Percentiles rank a stretch among this genome's conserved stretches.
Evolutionary conservation across 2,797 vertebrate genomes (phyloP).

Genomic region (Cuniculus paca): DNA sequence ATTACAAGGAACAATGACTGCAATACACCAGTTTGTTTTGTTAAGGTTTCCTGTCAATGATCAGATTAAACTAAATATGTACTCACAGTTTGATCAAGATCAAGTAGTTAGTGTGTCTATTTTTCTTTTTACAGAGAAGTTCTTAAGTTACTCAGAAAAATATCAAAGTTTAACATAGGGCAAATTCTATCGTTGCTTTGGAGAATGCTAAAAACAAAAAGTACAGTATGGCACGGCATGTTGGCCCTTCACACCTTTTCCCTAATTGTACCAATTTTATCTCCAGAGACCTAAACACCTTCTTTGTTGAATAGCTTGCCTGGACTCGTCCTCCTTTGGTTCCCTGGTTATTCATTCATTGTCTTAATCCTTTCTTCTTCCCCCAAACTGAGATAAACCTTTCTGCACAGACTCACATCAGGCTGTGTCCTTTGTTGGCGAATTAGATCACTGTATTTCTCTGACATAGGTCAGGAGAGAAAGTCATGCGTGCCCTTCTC

Average conservation of each 20-base stretch:
- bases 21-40: background rate
- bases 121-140: constrained; percentile 42
- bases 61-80: constrained; percentile 31
- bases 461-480: background rate
- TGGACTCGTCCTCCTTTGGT: background rate
- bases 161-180: background rate
- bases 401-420: background rate
- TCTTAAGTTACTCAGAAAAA: constrained; percentile 44
- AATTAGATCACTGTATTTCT: background rate
- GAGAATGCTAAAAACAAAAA: background rate
- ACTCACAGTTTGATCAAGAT: background rate
- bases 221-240: fast-evolving
- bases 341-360: background rate
- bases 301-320: background rate
- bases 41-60: constrained; percentile 12
- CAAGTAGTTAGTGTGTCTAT: background rate
- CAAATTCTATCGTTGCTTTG: constrained; percentile 11
- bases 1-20: constrained; percentile 18
- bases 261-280: background rate
- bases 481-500: background rate
- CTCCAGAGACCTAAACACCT: background rate
- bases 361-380: background rate
- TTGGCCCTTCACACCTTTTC: background rate
- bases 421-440: background rate
- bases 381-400: background rate